A percentile compares a stretch with the other conserved stretches of the same genome.
phyloP scores from a whole-genome alignment of 2,113 vertebrate genomes.

The Zeus faber region DNA sequence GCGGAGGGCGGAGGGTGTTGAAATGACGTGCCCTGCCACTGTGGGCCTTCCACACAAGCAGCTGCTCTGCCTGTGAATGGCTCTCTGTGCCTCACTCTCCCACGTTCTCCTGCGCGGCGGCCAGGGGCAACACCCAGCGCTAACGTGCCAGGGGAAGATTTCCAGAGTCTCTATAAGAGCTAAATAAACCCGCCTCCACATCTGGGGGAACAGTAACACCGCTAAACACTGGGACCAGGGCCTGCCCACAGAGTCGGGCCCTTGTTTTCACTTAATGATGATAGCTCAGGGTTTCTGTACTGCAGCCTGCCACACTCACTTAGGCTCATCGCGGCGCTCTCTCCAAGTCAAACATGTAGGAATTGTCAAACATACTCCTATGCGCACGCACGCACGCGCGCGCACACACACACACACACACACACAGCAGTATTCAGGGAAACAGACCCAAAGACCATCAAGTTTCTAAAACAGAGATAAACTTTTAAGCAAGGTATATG shows the following conservation, averaged over 20 bases:
- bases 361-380: not conserved
- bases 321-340: constrained; percentile 41
- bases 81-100: constrained; percentile 47
- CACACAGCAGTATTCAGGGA: constrained; percentile 6
- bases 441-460: constrained; percentile 9
- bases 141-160: constrained; percentile 70
- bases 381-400: constrained; percentile 17
- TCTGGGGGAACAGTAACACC: constrained; percentile 53
- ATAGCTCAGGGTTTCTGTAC: constrained; percentile 44
- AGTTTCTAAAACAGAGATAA: not conserved
- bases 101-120: constrained; percentile 31
- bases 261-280: constrained; percentile 53
- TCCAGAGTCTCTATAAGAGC: constrained; percentile 63
- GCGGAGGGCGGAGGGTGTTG: too few species aligned
- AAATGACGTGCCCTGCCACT: too few species aligned
- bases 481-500: not conserved
- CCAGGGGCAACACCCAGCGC: constrained; percentile 52
- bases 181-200: constrained; percentile 65
- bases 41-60: constrained; percentile 40
- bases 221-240: constrained; percentile 52
- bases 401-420: not conserved
- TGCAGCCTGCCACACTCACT: constrained; percentile 52
- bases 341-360: not conserved
- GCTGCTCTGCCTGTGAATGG: constrained; percentile 51
- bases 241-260: constrained; percentile 37